Conservation (phyloP, 2,113 vertebrate species). For the Ranitomeya variabilis region DNA sequence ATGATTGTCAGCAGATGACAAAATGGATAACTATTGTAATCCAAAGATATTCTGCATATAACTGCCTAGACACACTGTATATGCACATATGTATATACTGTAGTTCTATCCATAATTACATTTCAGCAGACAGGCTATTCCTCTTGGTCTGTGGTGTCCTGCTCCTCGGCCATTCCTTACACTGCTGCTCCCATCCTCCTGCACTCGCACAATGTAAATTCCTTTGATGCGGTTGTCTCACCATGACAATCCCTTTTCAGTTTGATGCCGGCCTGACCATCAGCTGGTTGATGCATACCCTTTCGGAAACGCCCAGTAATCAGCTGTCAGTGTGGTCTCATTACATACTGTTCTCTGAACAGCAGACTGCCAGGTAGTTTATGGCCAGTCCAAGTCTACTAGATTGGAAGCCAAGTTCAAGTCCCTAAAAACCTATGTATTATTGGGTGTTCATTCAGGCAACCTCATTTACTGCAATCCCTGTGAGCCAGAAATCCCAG, state of each 20-base stretch:
- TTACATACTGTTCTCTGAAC: neutral
- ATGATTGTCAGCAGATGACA: too few species aligned
- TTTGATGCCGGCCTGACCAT: neutral
- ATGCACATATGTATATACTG: too few species aligned
- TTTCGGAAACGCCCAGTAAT: neutral
- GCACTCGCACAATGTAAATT: neutral
- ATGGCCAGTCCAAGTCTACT: neutral
- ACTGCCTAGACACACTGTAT: too few species aligned
- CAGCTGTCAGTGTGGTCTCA: neutral
- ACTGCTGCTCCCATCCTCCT: slow-evolving; percentile 7
- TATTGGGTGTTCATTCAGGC: neutral
- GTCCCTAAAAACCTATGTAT: neutral
- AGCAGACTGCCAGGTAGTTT: neutral
- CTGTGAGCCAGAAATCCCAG: neutral
- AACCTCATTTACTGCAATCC: neutral
- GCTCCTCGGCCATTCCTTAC: neutral
- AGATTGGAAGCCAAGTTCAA: neutral
- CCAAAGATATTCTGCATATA: too few species aligned
- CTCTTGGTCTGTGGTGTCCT: neutral
- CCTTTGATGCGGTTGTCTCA: neutral
- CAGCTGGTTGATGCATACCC: neutral
- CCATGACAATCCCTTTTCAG: neutral
- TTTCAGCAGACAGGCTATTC: too few species aligned
- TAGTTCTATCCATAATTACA: too few species aligned
- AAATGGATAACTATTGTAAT: too few species aligned